Evolutionary conservation across 2,888 invertebrate species (phyloP).

Genomic region (Eugnorisma glareosa): DNA sequence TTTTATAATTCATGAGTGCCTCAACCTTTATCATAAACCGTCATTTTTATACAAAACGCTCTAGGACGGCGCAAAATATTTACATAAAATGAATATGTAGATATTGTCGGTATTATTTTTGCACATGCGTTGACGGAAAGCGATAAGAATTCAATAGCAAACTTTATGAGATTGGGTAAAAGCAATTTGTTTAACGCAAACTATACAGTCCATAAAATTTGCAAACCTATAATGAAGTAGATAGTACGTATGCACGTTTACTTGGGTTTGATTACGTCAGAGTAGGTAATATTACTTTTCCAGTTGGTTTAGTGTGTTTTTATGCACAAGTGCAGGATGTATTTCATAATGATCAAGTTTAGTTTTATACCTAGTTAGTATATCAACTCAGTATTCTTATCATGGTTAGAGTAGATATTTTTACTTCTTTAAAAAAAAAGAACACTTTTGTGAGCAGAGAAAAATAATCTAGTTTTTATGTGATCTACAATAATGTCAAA

Average conservation of each 20-base stretch:
- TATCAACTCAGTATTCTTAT: too few species aligned
- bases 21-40: conserved; percentile 24
- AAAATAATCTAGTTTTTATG: not conserved
- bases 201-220: conserved; percentile 64
- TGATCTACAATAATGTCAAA: not conserved
- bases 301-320: conserved; percentile 6
- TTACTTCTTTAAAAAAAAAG: not conserved
- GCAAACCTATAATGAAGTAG: conserved; percentile 53
- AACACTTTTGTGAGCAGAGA: too few species aligned
- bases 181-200: conserved; percentile 67
- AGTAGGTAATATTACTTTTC: conserved; percentile 22
- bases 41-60: conserved; percentile 38
- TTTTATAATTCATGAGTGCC: conserved; percentile 46
- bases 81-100: conserved; percentile 59
- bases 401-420: not conserved
- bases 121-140: conserved; percentile 62
- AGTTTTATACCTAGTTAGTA: not conserved
- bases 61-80: conserved; percentile 46
- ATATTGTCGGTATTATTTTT: conserved; percentile 63
- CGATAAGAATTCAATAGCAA: conserved; percentile 83
- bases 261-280: conserved; percentile 31
- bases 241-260: conserved; percentile 31
- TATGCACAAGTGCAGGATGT: not conserved
- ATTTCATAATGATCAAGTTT: not conserved
- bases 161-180: conserved; percentile 64